These are phyloP conservation scores for Parnassius orleans DNA, from an alignment of 2,888 invertebrate species.

Conservation along the genomic window DNA sequence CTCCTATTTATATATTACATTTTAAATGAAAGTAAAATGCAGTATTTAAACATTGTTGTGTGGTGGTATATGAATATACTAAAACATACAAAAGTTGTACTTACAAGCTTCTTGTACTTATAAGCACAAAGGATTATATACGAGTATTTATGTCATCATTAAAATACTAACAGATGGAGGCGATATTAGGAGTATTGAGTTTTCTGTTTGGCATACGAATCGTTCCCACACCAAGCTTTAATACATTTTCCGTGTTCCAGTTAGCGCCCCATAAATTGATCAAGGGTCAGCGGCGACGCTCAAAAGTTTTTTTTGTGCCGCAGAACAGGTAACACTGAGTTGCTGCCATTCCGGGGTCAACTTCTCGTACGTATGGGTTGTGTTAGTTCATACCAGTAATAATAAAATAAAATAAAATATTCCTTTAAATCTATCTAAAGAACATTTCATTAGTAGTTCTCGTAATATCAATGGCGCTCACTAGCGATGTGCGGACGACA, in stretches of 20 bases:
- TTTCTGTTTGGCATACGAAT: slow-evolving; percentile 58
- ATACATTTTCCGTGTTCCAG: slow-evolving; percentile 80
- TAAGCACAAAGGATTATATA: too few relatives aligned
- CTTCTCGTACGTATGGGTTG: neutral
- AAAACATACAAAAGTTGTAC: too few relatives aligned
- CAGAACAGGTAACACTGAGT: slow-evolving; percentile 62
- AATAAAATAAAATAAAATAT: neutral
- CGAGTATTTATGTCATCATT: slow-evolving; percentile 26
- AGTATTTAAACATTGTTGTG: too few relatives aligned
- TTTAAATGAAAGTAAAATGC: too few relatives aligned
- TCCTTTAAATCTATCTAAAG: too few relatives aligned
- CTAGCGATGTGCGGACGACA: too few relatives aligned
- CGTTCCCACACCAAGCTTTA: slow-evolving; percentile 75
- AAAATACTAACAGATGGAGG: slow-evolving; percentile 7
- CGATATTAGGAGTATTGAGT: slow-evolving; percentile 48
- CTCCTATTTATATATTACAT: too few relatives aligned
- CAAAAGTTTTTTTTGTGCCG: slow-evolving; percentile 67
- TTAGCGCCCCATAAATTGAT: slow-evolving; percentile 81
- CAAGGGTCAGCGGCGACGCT: slow-evolving; percentile 71
- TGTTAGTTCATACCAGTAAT: neutral
- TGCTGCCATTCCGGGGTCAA: slow-evolving; percentile 20
- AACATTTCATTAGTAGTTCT: too few relatives aligned
- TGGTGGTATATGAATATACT: too few relatives aligned
- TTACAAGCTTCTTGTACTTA: too few relatives aligned
- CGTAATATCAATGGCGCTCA: too few relatives aligned